Base-by-base conservation (phyloP, 2,888 invertebrate species). In the Lathronympha strigana region DNA sequence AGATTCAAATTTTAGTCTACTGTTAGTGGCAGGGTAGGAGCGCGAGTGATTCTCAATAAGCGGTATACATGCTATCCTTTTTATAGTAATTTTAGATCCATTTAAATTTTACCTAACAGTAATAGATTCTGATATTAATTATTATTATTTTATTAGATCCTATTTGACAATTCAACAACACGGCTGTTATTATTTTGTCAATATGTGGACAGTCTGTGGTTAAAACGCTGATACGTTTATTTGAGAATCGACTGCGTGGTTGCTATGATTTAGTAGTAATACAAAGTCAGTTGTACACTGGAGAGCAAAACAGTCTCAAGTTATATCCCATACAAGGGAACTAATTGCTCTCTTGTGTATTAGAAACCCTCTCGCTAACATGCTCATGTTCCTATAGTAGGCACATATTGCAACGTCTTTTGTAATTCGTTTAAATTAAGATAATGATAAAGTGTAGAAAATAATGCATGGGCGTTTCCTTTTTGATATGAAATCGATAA, bases 391-490 rank as follows among this genome's bases (percentile, higher is more conserved):
- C 90, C 89, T 89, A 87, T 81, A 80, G 79, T 76, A 78, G 75
- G 74, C 84, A 83, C 82, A 80, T 83, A 82, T 77, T 77, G 75
- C 75, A 76, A 82, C 79, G 76, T 82, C 81, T 81, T 78, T 80
- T 80, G 84, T 81, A 79, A 76, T 79, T 81, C 76, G 73, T 77
- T n/a, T 77, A 78, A 77, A 76, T 77, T 82, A 75, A 72, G 70
- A 74, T 78, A 76, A 80, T 81, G 91, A 89, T 92, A 90, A 87
- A 90, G 91, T 92, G 91, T 92, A 91, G 91, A 92, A 92, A 92
- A 90, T 88, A 87, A 81, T 85, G 84, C 84, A 85, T 88, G 83
- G 79, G 84, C 84, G 84, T 90, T 87, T 88, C 87, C 85, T 89
- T 91, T 90, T 90, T 90, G 82, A 89, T 90, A 91, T 90, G 87